Base-by-base conservation (phyloP, 2,113 vertebrate genomes). In the Aldabrachelys gigantea region DNA sequence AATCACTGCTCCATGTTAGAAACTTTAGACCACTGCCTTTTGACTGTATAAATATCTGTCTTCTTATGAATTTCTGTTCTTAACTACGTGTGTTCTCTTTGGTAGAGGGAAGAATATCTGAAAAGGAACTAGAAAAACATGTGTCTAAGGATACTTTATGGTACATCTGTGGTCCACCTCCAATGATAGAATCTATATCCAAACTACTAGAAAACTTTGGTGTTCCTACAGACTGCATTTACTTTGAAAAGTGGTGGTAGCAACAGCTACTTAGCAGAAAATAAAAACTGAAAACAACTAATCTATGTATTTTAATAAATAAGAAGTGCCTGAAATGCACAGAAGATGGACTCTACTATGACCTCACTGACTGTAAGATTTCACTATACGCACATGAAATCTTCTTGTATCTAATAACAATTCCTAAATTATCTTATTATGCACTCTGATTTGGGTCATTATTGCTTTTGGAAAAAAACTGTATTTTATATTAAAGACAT, bases 221-320 rank as follows among this genome's bases (percentile, higher is more conserved):
- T 35, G 98, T 99, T 82, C 92, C 99, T 5, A 98, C 94, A 94
- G 98, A 99, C 92, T 98, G 96, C 95, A 98, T 99, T 95, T 97
- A 98, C 92, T 99, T 99, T 96, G 99, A 99, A 98, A 99, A 99
- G 94, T 99, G 99, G 99, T 99, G 99, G 99, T 99, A 99, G 98
- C 65, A 31, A 52, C 5, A 2, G 6, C 17, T 35, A 2, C 81
- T 85, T 49, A 91, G 69, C 8, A 56, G 44, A 78, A 80, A 50
- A 85, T 9, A 25, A 0, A n/a, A 19, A 8, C 2, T 8, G 27
- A 2, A 65, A 57, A 65, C 50, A 47, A 54, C 29, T 91, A 78
- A 49, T 69, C 13, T 59, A 6, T 47, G 69, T n/a, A 85, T 88
- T 86, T 82, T 90, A 78, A 83, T 86, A 69, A 89, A 75, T 75